These are phyloP conservation scores for Cheiracanthium punctorium DNA, from an alignment of 2,888 invertebrate genomes.

Conservation along the genomic window DNA sequence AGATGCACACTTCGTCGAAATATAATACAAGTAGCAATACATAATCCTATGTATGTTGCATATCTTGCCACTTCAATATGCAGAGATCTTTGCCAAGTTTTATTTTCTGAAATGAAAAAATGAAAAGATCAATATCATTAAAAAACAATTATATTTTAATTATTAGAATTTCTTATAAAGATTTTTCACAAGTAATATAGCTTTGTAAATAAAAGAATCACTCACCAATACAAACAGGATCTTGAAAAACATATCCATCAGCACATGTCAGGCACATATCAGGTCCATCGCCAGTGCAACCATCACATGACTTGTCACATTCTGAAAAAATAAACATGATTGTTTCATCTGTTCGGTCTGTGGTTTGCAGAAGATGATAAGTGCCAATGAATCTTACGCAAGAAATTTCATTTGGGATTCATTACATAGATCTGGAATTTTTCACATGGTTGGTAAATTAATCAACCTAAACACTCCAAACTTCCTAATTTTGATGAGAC, in stretches of 20 bases:
- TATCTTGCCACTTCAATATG: slow-evolving; percentile 80
- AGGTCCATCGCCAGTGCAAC: slow-evolving; percentile 92
- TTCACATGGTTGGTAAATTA: too few relatives aligned
- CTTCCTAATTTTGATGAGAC: too few relatives aligned
- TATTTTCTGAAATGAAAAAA: slow-evolving; percentile 47
- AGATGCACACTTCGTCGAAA: slow-evolving; percentile 86
- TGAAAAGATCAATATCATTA: too few relatives aligned
- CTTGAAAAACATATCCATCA: slow-evolving; percentile 82
- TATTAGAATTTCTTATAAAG: too few relatives aligned
- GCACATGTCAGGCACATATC: slow-evolving; percentile 92
- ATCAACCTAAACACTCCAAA: too few relatives aligned
- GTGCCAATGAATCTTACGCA: too few relatives aligned
- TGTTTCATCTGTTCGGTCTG: too few relatives aligned
- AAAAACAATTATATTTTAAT: too few relatives aligned
- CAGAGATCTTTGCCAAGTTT: slow-evolving; percentile 57
- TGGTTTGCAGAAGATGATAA: too few relatives aligned
- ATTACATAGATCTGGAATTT: too few relatives aligned
- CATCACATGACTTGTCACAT: slow-evolving; percentile 89
- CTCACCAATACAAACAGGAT: slow-evolving; percentile 85
- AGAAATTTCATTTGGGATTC: too few relatives aligned
- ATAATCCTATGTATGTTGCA: slow-evolving; percentile 88
- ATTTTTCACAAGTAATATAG: slow-evolving; percentile 72
- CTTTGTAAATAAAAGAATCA: slow-evolving; percentile 22
- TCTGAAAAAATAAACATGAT: slow-evolving; percentile 76
- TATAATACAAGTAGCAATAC: slow-evolving; percentile 89